Percentiles rank a stretch among this genome's conserved stretches.
Conservation (phyloP, 2,797 vertebrate species). For the Philypnodon macrostomus region DNA sequence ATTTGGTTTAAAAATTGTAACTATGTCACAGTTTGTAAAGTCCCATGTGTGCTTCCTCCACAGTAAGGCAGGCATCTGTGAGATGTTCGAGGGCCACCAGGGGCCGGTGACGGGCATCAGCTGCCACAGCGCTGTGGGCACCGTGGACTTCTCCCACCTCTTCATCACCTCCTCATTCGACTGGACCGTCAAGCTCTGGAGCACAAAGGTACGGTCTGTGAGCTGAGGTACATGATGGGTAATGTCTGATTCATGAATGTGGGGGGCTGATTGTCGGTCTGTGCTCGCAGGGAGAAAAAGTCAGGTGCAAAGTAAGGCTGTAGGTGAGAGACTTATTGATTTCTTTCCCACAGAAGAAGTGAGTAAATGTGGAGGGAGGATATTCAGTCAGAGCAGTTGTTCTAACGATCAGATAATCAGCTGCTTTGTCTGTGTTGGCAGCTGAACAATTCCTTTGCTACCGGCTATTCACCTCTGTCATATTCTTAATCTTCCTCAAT, state of each 20-base stretch:
- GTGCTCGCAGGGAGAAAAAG: conserved; percentile 23
- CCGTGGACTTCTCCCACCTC: conserved; percentile 94
- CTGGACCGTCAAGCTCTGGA: conserved; percentile 98
- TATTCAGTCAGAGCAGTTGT: background rate
- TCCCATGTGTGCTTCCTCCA: conserved; percentile 4
- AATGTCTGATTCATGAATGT: too few relatives aligned
- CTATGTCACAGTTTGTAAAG: too few relatives aligned
- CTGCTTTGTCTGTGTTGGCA: too few relatives aligned
- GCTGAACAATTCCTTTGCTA: too few relatives aligned
- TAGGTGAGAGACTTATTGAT: conserved; percentile 12
- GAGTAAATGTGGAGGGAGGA: conserved; percentile 4
- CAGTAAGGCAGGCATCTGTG: conserved; percentile 97
- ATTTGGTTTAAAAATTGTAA: too few relatives aligned
- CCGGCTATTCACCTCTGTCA: too few relatives aligned
- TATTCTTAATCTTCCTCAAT: too few relatives aligned
- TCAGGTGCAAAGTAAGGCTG: conserved; percentile 6
- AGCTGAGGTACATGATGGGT: conserved; percentile 9
- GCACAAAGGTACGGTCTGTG: conserved; percentile 86
- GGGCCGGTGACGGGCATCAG: conserved; percentile 96
- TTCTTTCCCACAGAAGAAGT: too few relatives aligned
- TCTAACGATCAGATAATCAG: too few relatives aligned
- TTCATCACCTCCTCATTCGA: conserved; percentile 97
- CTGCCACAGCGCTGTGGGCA: conserved; percentile 92
- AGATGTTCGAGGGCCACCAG: conserved; percentile 97
- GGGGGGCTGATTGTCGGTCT: conserved; percentile 55